Conservation (phyloP, 2,888 invertebrate species). For the Drosophila mimica region DNA sequence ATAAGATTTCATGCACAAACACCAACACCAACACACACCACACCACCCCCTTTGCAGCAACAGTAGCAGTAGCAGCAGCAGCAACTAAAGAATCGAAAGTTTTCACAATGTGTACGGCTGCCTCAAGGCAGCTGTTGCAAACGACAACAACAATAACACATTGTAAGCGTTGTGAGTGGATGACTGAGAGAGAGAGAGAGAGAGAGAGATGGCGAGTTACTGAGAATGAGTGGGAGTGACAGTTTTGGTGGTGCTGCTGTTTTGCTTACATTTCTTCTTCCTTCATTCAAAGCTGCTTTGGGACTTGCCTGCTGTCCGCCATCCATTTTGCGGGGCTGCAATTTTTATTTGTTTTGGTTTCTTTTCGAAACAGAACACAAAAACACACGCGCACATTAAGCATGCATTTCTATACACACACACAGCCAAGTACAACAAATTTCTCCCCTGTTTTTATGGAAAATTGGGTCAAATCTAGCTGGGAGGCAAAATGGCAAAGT, state of each 20-base stretch:
- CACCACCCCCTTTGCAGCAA: not conserved
- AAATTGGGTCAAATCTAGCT: conserved; percentile 61
- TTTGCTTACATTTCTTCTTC: conserved; percentile 33
- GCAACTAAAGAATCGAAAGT: conserved; percentile 70
- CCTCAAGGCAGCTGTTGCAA: conserved; percentile 62
- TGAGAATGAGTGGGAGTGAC: conserved; percentile 22
- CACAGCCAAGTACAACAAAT: conserved; percentile 21
- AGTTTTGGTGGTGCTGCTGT: conserved; percentile 10
- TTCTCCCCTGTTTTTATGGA: conserved; percentile 27
- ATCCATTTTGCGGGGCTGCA: conserved; percentile 48
- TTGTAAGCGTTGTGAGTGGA: conserved; percentile 45
- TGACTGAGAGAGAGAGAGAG: conserved; percentile 2
- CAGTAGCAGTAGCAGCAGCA: conserved; percentile 31
- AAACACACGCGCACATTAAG: conserved; percentile 14
- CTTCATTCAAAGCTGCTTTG: conserved; percentile 26
- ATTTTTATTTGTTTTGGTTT: conserved; percentile 66
- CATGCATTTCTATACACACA: conserved; percentile 6
- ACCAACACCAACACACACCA: not conserved
- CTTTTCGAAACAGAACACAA: conserved; percentile 34
- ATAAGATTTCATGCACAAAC: conserved; percentile 53
- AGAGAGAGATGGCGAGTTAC: not conserved
- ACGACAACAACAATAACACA: conserved; percentile 45
- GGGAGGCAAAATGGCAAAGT: not conserved
- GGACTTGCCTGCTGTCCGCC: conserved; percentile 14
- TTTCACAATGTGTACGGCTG: conserved; percentile 52